Conservation (phyloP, 2,797 vertebrate genomes). For the Hypotaenidia philippensis region DNA sequence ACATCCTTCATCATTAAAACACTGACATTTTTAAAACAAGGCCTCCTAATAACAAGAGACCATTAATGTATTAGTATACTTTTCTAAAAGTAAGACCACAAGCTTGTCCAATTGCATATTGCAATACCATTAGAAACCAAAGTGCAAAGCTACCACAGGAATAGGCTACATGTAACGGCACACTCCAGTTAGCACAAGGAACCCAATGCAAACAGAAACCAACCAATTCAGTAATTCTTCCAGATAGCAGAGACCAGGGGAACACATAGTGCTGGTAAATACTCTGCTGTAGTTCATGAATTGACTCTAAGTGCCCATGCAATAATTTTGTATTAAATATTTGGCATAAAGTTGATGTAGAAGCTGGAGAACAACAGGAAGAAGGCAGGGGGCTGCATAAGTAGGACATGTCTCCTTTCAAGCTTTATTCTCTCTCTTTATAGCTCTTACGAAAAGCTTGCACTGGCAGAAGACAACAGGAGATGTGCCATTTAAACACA, state of each 20-base stretch:
- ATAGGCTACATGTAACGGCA: neutral
- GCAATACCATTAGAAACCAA: constrained; percentile 17
- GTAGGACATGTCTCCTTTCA: neutral
- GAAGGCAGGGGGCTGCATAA: neutral
- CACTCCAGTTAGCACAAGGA: neutral
- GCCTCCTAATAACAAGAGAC: constrained; percentile 20
- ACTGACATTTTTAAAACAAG: constrained; percentile 51
- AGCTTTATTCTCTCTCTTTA: neutral
- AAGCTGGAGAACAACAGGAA: neutral
- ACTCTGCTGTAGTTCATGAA: neutral
- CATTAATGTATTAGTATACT: constrained; percentile 52
- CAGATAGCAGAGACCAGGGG: neutral
- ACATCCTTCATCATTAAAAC: constrained; percentile 52
- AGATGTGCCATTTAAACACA: constrained; percentile 37
- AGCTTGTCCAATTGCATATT: constrained; percentile 47
- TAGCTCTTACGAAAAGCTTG: neutral
- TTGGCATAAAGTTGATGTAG: neutral
- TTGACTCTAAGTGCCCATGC: neutral
- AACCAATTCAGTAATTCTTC: neutral
- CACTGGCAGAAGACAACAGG: constrained; percentile 15
- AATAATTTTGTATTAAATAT: neutral
- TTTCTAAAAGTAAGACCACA: constrained; percentile 24
- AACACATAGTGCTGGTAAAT: neutral
- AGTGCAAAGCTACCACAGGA: neutral
- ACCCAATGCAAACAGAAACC: neutral